Conservation (phyloP, 2,113 vertebrate species). For the Crocuta crocuta region DNA sequence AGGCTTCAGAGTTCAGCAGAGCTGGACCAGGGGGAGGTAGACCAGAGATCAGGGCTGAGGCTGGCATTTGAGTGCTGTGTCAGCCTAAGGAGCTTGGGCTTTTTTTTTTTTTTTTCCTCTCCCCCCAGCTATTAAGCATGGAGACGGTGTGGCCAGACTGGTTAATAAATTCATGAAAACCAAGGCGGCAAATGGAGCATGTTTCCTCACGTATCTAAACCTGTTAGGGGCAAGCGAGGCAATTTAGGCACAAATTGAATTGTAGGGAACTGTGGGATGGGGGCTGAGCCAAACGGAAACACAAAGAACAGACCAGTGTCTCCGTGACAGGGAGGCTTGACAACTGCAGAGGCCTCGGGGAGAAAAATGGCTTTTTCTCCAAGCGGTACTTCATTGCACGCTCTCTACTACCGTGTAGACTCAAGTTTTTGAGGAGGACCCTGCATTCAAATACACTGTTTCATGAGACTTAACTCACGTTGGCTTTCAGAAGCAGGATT, state of each 20-base stretch:
- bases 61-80: not conserved
- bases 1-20: not conserved
- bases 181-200: conserved; percentile 72
- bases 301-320: conserved; percentile 67
- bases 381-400: rapidly evolving
- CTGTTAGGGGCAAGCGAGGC: conserved; percentile 67
- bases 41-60: not conserved
- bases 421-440: not conserved
- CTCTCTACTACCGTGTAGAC: not conserved
- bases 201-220: conserved; percentile 68
- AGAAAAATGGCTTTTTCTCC: conserved; percentile 70
- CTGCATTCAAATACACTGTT: not conserved
- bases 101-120: not conserved
- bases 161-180: conserved; percentile 75
- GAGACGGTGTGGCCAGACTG: not conserved
- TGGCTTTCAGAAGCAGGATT: not conserved
- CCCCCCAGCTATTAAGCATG: not conserved
- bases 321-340: conserved; percentile 72
- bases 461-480: not conserved
- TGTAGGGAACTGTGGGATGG: conserved; percentile 80
- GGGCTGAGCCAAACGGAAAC: conserved; percentile 76
- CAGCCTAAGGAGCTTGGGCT: not conserved
- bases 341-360: not conserved
- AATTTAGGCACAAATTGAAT: conserved; percentile 82
- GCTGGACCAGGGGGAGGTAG: not conserved